These are phyloP conservation scores for Poicephalus meyeri DNA, from an alignment of 2,113 vertebrate genomes.

Conservation along the genomic window DNA sequence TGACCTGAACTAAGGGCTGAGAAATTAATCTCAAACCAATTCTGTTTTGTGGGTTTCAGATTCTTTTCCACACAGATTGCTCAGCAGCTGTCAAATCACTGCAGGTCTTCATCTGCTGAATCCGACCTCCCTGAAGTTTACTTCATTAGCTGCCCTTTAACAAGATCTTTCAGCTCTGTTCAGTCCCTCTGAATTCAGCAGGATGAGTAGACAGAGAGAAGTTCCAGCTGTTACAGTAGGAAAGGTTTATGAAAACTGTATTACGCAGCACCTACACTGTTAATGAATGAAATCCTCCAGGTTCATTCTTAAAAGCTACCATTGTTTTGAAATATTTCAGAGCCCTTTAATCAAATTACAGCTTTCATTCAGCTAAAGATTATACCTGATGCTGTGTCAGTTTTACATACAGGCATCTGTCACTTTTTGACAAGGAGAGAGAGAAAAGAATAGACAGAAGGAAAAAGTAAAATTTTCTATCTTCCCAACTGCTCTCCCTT, in stretches of 20 bases:
- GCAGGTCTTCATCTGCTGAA: background rate
- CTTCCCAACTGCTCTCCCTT: background rate
- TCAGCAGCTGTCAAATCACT: background rate
- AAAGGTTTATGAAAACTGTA: background rate
- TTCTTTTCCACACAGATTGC: background rate
- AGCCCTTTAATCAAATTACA: conserved; percentile 8
- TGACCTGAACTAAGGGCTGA: background rate
- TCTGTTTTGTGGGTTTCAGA: background rate
- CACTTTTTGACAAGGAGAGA: background rate
- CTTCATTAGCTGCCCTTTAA: background rate
- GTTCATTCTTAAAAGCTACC: background rate
- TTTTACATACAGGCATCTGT: background rate
- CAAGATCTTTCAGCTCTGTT: background rate
- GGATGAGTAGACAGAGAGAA: background rate
- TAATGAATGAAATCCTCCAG: background rate
- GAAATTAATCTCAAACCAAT: background rate
- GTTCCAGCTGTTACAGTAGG: background rate
- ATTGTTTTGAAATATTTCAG: background rate
- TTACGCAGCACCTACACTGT: background rate
- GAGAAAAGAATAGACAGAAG: background rate
- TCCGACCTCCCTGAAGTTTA: background rate
- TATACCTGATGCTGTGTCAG: background rate
- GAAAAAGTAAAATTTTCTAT: background rate
- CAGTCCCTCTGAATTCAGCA: background rate
- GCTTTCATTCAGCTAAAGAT: background rate